Evolutionary conservation across 1,140 invertebrate species (phyloP), one percentile per base, ranked within the genome.

Genomic region (Brachionus sp.): DNA sequence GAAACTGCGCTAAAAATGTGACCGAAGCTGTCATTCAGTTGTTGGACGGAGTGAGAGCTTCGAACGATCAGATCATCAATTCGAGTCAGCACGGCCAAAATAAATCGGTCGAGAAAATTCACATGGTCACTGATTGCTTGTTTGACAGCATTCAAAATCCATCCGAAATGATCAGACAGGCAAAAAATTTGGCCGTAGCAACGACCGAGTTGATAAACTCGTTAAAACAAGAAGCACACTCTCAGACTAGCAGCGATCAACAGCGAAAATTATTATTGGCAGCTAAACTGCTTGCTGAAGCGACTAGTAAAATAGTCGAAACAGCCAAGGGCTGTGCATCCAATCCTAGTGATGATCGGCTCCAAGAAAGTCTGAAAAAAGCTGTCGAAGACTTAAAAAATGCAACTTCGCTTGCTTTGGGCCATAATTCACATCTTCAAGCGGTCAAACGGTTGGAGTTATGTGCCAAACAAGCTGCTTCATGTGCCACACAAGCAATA

Each of bases 291-390:
- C 90, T 98, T 12, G 96, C 97, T 1, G 96, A 98, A 89, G 97
- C 97, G 6, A 99, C 97, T 0, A 93, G 95, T 0, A 92, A 93
- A 84, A 94, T 98, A 92, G 95, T 98, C 2, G 96, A 98, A 88
- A 96, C 97, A 1, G 97, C 97, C 0, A 92, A 98, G 87, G 92
- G 94, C 5, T 96, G 95, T 89, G 94, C 95, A 12, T 92, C 92
- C 35, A 93, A 92, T 87, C 95, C 95, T 0, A 92, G 93, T 87
- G 95, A 97, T 85, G 91, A 92, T 0, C 90, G 91, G 57, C 93
- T 93, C 86, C 96, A 98, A 87, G 92, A 94, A 85, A 92, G 92
- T 5, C 87, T 99, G 0, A 91, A 93, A 33, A 91, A 91, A 73
- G 96, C 96, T 0, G 97, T 96, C 0, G 95, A 98, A 87, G 94